Base-by-base conservation (phyloP, 2,888 invertebrate genomes). In the Sinotaia quadrata region DNA sequence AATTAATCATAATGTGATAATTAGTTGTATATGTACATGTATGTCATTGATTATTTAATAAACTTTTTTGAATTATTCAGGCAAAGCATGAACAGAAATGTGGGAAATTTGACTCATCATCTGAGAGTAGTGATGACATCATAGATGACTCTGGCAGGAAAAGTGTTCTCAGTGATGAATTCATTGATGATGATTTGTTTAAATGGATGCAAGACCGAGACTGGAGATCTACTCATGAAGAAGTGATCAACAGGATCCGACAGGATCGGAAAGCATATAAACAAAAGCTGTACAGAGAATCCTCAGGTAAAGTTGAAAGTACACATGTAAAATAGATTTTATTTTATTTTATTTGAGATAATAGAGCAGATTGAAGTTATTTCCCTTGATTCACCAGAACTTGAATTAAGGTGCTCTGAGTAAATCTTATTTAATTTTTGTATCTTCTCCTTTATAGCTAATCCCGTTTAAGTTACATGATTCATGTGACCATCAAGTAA, bases 171-270 rank as follows among this genome's bases (percentile, higher is more conserved):
- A n/a, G n/a, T 49, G 54, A 58, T 0, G 41, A 49, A n/a, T 2
- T 18, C n/a, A 12, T 29, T 44, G 21, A 29, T 18, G 4, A 33
- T 12, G 36, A 47, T 24, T 21, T 2, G 21, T 47, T 18, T 18
- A 8, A 47, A 12, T 33, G n/a, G n/a, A n/a, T n/a, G n/a, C 2
- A n/a, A 12, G 4, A 8, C 12, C 7, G 10, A 18, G 78, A 78
- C 70, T 82, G 82, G 82, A 66, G 79, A 24, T 66, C 72, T 44
- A 77, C 78, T 1, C 81, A 80, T 49, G 74, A 78, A 51, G 77
- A 80, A 44, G 70, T 82, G 7, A 67, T 78, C 27, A 73, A 67
- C 41, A 75, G 78, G 60, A 78, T 82, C 21, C 69, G 75, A 8
- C 69, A 73, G 33, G 80, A 79, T 12, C 78, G 78, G 56, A 56